Percentiles rank a stretch among this genome's conserved stretches.
Evolutionary conservation across 2,113 vertebrate genomes (phyloP).

Genomic region (Antechinus flavipes): DNA sequence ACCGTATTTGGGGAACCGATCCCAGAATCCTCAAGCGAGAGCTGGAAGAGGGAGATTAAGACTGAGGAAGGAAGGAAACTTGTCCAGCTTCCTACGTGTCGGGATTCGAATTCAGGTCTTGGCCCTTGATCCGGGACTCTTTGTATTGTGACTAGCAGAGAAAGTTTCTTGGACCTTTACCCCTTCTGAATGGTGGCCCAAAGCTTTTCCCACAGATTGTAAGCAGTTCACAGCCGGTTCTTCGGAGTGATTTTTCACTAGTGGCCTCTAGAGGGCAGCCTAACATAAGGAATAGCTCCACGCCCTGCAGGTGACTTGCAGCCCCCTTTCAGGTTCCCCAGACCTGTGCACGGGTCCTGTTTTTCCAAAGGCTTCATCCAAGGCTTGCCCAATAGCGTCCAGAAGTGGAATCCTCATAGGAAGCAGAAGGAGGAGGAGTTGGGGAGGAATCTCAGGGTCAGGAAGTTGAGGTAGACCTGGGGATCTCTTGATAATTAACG

Average conservation of each 20-base stretch:
- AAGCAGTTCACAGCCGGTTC: neutral
- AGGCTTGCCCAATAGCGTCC: neutral
- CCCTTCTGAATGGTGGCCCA: neutral
- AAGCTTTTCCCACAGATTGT: neutral
- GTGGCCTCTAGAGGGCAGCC: constrained; percentile 86
- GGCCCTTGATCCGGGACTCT: neutral
- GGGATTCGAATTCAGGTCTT: neutral
- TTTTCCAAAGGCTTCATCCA: neutral
- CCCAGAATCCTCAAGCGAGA: no score
- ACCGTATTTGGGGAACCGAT: no score
- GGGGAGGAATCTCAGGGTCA: neutral
- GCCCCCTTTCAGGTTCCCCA: neutral
- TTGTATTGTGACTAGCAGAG: neutral
- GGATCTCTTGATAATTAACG: neutral
- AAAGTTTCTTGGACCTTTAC: neutral
- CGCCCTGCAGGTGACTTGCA: neutral
- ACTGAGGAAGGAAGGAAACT: neutral
- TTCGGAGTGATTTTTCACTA: constrained; percentile 69
- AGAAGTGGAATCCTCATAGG: neutral
- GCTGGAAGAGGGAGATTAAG: no score
- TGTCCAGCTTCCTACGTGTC: neutral
- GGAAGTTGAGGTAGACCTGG: neutral
- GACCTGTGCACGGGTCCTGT: neutral
- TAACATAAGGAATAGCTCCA: constrained; percentile 52
- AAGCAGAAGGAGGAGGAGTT: neutral